Base-by-base conservation (phyloP, 1,140 invertebrate genomes). In the Drosophila suzukii region DNA sequence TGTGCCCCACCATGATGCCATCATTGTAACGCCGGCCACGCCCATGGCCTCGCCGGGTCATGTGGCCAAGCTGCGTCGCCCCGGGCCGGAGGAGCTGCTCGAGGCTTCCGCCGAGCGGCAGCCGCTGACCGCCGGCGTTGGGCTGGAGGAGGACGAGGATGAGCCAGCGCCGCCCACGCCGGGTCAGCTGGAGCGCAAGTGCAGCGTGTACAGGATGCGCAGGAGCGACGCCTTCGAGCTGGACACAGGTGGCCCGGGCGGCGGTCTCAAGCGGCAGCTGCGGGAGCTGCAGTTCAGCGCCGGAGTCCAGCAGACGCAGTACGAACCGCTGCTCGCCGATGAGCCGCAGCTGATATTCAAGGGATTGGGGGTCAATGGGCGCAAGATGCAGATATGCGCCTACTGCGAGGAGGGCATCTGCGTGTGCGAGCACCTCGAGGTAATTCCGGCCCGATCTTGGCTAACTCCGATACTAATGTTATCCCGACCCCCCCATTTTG, bases 11-110 rank as follows among this genome's bases (percentile, higher is more conserved):
- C 91, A 90, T 74, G 92, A 92, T 82, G 62, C 89, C 70, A 92
- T 92, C 68, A 92, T 92, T 82, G 79, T 92, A 71, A 92, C 91
- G 68, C 92, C 92, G 59, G 92, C 92, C 80, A 92, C 92, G 57
- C 92, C 92, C 66, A 90, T 92, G 80, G 84, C 92, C 68, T 92
- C 92, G 65, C 92, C 92, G 30, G 91, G 91, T 6, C 91, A 91
- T 54, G 78, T 75, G 46, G 72, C 58, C 36, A 91, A 91, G 57
- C 68, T 81, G 57, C 73, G 80, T 6, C 81, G 73, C 4, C 76
- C 76, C 11, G 79, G 60, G 34, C 72, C 36, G 58, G 83, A 85
- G 17, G 83, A 75, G 70, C 67, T 82, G 34, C 56, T 59, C 24
- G 83, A 89, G 30, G 59, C 76, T 0, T 70, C 76, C 4, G 49